Evolutionary conservation across 2,888 invertebrate genomes (phyloP).

Genomic region (Eudemis profundana): DNA sequence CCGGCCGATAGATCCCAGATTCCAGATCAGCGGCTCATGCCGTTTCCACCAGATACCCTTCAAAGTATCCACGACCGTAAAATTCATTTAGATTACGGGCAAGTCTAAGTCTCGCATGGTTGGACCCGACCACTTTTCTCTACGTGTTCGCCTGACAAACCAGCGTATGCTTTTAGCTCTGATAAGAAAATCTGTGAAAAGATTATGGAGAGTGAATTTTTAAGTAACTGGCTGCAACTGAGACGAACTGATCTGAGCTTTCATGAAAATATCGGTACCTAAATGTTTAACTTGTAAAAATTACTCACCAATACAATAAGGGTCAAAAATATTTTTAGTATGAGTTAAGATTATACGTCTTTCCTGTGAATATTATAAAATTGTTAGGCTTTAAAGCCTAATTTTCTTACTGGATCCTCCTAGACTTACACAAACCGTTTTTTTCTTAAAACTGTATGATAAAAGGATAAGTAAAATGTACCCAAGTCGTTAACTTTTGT

Average conservation of each 20-base stretch:
- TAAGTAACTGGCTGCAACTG: conserved; percentile 6
- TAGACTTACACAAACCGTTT: no score
- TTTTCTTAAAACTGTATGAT: no score
- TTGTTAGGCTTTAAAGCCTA: no score
- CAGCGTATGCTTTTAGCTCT: conserved; percentile 40
- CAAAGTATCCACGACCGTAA: conserved; percentile 69
- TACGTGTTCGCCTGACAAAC: conserved; percentile 42
- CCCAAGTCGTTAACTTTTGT: no score
- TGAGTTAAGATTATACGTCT: no score
- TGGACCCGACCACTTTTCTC: conserved; percentile 48
- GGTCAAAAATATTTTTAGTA: no score
- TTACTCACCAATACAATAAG: no score
- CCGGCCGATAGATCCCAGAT: conserved; percentile 41
- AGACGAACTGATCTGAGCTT: background rate
- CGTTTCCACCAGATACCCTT: conserved; percentile 65
- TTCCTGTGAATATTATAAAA: no score
- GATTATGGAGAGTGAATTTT: conserved; percentile 14
- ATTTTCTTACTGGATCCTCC: no score
- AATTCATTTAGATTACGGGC: conserved; percentile 68
- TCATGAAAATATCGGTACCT: background rate
- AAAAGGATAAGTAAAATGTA: no score
- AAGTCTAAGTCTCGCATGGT: conserved; percentile 46
- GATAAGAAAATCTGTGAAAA: conserved; percentile 24
- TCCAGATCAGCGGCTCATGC: conserved; percentile 61
- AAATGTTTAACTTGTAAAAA: no score